Evolutionary conservation across 2,888 invertebrate genomes (phyloP).

Genomic region (Cybosia mesomella): DNA sequence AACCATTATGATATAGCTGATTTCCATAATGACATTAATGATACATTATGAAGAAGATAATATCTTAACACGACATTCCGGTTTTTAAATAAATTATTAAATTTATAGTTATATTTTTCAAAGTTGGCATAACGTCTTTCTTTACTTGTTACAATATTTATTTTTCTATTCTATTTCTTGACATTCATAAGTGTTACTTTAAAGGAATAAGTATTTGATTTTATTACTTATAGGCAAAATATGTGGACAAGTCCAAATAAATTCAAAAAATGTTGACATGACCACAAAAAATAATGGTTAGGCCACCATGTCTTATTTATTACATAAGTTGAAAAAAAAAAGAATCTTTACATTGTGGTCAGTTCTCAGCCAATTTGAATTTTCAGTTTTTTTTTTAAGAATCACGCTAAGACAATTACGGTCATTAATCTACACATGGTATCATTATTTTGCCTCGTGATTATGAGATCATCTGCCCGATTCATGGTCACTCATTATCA

Average conservation of each 20-base stretch:
- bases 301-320: too few species aligned
- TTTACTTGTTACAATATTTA: neutral
- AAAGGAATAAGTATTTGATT: too few species aligned
- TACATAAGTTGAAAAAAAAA: too few species aligned
- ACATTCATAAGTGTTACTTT: too few species aligned
- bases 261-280: too few species aligned
- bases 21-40: neutral
- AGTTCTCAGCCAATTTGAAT: neutral
- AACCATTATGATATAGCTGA: neutral
- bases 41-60: too few species aligned
- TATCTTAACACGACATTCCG: neutral
- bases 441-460: slow-evolving; percentile 6
- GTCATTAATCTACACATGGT: neutral
- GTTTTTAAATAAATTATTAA: neutral
- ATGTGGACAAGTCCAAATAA: too few species aligned
- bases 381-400: slow-evolving; percentile 11
- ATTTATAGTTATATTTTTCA: too few species aligned
- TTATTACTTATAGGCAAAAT: too few species aligned
- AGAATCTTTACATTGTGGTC: too few species aligned
- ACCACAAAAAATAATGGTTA: too few species aligned
- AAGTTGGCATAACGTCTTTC: neutral
- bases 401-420: slow-evolving; percentile 1
- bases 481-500: slow-evolving; percentile 12
- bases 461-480: slow-evolving; percentile 14
- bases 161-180: neutral